These are phyloP conservation scores for honey bee (Apis mellifera) DNA, from an alignment of 1,140 invertebrate species.

Conservation along the genomic window DNA sequence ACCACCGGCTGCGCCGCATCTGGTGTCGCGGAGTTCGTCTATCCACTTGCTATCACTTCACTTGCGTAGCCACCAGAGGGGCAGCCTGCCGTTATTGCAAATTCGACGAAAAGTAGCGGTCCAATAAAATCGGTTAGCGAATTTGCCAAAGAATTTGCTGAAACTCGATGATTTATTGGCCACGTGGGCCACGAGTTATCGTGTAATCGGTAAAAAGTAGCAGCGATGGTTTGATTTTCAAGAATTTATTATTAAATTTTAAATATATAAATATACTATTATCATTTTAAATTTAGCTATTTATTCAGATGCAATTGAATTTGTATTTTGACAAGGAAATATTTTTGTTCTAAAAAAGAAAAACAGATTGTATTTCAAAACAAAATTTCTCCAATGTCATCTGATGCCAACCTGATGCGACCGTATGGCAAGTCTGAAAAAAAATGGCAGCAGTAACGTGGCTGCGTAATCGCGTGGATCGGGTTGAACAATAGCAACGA, in stretches of 20 bases:
- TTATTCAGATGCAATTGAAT: no score
- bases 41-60: not conserved
- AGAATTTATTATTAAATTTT: no score
- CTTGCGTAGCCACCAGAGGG: not conserved
- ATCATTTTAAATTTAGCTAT: no score
- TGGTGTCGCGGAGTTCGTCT: slow-evolving; percentile 54
- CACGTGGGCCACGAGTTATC: slow-evolving; percentile 11
- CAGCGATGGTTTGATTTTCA: not conserved
- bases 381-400: not conserved
- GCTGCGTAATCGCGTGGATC: slow-evolving; percentile 13
- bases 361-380: not conserved
- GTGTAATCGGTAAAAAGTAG: slow-evolving; percentile 12
- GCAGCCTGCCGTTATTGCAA: slow-evolving; percentile 17
- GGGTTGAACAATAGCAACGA: slow-evolving; percentile 23
- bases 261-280: no score
- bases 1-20: slow-evolving; percentile 69
- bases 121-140: slow-evolving; percentile 46
- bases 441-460: not conserved
- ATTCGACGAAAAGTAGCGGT: slow-evolving; percentile 50
- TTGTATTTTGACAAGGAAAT: no score
- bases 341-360: no score
- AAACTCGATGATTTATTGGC: slow-evolving; percentile 29
- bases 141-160: slow-evolving; percentile 44
- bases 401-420: not conserved
- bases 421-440: not conserved